Conservation (phyloP, 1,140 invertebrate species). For the Alviniconcha marisindica region DNA sequence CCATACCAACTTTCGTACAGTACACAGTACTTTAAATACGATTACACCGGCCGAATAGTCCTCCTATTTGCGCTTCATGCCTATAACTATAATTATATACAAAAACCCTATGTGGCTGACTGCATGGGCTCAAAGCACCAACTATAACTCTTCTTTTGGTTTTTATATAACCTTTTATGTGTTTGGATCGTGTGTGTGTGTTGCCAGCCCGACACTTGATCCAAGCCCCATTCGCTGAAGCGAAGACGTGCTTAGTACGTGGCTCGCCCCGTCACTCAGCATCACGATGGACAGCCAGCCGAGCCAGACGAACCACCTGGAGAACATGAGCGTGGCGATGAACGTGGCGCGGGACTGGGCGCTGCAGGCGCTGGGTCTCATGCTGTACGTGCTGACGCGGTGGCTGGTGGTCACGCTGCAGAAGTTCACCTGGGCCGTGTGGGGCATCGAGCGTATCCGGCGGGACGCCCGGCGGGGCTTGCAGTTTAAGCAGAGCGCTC, state of each 20-base stretch:
- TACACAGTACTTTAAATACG: too few species aligned
- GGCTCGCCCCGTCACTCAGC: background rate
- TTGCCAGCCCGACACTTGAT: background rate
- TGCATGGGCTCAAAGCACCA: too few species aligned
- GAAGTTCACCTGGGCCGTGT: constrained; percentile 70
- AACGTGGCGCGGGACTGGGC: constrained; percentile 65
- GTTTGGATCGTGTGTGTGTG: too few species aligned
- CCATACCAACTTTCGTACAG: too few species aligned
- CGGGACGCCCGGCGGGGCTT: constrained; percentile 65
- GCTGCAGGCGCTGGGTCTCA: constrained; percentile 58
- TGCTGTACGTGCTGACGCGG: constrained; percentile 61
- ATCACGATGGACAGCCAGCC: constrained; percentile 26
- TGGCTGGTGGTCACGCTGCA: constrained; percentile 65
- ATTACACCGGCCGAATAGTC: too few species aligned
- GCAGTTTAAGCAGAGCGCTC: constrained; percentile 70
- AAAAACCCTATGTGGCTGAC: too few species aligned
- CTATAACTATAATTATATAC: too few species aligned
- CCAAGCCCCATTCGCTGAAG: background rate
- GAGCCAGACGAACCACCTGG: constrained; percentile 61
- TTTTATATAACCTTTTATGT: too few species aligned
- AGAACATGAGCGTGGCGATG: constrained; percentile 67
- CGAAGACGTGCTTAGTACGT: background rate
- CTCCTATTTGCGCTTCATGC: too few species aligned
- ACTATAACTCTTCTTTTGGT: too few species aligned
- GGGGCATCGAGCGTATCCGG: constrained; percentile 66